Conservation (phyloP, 2,797 vertebrate genomes). For the Vespertilio murinus region DNA sequence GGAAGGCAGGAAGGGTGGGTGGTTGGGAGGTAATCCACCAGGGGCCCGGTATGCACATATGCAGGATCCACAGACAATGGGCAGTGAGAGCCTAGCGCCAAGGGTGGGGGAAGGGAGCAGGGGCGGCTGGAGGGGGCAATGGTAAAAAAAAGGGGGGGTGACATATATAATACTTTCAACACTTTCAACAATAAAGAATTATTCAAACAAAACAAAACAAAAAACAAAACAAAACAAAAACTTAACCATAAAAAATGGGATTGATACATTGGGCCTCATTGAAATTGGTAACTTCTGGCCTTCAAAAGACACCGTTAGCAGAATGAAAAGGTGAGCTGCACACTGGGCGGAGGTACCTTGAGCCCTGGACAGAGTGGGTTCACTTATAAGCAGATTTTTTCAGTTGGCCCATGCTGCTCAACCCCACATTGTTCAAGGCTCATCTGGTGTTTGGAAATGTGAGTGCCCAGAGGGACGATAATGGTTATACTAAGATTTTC, state of each 20-base stretch:
- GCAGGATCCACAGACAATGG: too few species aligned
- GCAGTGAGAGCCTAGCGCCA: too few species aligned
- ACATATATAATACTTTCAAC: too few species aligned
- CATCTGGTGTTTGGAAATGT: background rate
- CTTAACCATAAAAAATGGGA: background rate
- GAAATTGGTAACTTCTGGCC: background rate
- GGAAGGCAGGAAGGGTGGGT: too few species aligned
- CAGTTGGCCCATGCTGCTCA: background rate
- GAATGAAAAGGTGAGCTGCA: background rate
- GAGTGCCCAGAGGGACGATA: background rate
- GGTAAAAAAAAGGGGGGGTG: too few species aligned
- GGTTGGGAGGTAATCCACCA: too few species aligned
- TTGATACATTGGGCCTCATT: background rate
- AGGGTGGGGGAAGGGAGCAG: fast-evolving
- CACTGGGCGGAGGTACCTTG: background rate
- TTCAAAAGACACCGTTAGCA: background rate
- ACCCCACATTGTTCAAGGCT: background rate
- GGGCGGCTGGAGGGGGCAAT: too few species aligned
- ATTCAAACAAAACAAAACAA: background rate
- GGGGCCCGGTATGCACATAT: too few species aligned
- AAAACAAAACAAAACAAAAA: background rate
- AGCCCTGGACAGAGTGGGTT: background rate
- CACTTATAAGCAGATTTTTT: background rate
- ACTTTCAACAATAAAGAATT: background rate
- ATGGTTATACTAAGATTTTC: background rate